Base-by-base conservation (phyloP, 2,797 vertebrate species). In the Xyrichtys novacula region DNA sequence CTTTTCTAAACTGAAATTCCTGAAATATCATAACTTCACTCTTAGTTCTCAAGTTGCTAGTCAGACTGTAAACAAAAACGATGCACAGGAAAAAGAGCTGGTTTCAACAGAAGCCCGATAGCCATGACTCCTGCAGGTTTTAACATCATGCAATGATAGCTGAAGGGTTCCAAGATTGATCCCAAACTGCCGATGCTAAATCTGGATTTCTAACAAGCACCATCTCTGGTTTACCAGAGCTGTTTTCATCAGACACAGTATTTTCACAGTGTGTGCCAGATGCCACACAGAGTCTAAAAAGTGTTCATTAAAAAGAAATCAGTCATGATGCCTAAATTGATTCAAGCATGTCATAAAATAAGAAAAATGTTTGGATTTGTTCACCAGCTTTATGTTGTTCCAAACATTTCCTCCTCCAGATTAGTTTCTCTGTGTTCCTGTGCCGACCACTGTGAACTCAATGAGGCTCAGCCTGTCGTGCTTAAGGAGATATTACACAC, bases 401-500 rank as follows among this genome's bases (percentile, higher is more conserved):
- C 10, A 25, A 66, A 65, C 67, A 63, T 47, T 66, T 62, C 29
- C 26, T 11, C 7, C 40, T 50, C 46, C 43, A 46, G 70, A 76
- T 50, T 44, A 58, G 20, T 38, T 72, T 66, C 23, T 36, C 39
- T 0, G 4, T 46, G 26, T 68, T 76, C 54, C 32, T 44, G 36
- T 23, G 31, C 55, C 53, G 38, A 60, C 59, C 69, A 40, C 80
- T 64, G 66, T 43, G 67, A 78, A 56, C 61, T 67, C 65, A 40
- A 31, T 50, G 42, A 38, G 47, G 23, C 22, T 65, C 42, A 38
- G 32, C 10, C 42, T 48, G 60, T 34, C 16, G 1, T 48, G 42
- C 52, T 58, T 38, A 25, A 57, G 44, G 66, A 46, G 42, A 76
- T 62, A 71, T 56, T 8, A 17, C 67, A 74, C 54, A 65, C 28